These are phyloP conservation scores for Tolmerus cingulatus DNA, from an alignment of 2,888 invertebrate genomes.

Conservation along the genomic window DNA sequence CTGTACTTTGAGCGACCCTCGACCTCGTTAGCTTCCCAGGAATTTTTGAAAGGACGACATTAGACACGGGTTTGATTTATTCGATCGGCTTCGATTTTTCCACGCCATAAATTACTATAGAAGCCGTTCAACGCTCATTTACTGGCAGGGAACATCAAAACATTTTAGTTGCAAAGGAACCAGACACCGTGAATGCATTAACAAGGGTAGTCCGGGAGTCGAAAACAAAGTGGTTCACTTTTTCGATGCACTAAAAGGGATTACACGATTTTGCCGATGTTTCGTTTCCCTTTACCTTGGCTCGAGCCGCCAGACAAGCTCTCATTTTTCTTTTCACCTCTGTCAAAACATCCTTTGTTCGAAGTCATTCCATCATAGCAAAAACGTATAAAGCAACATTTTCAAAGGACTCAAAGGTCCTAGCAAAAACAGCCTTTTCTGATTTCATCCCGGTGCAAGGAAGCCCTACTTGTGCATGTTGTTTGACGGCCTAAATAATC, in stretches of 20 bases:
- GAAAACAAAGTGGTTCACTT: background rate
- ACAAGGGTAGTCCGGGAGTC: background rate
- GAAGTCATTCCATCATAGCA: background rate
- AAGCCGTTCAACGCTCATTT: background rate
- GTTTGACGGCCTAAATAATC: constrained; percentile 9
- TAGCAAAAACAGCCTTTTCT: background rate
- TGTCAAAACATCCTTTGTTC: constrained; percentile 37
- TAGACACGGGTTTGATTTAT: constrained; percentile 32
- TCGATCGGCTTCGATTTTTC: constrained; percentile 31
- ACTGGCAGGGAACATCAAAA: constrained; percentile 18
- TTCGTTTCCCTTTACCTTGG: background rate
- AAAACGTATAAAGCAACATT: background rate
- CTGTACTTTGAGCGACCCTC: background rate
- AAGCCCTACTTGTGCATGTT: background rate
- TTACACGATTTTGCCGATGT: constrained; percentile 12
- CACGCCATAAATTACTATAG: constrained; percentile 24
- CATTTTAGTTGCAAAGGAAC: background rate
- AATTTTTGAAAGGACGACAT: background rate
- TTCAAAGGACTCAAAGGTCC: background rate
- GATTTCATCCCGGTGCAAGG: background rate
- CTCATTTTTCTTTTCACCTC: background rate
- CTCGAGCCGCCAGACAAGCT: background rate
- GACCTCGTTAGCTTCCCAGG: constrained; percentile 11
- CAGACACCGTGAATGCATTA: background rate
- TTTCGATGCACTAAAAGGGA: background rate